phyloP scores from a whole-genome alignment of 2,888 invertebrate genomes.

The Trichopria drosophilae region DNA sequence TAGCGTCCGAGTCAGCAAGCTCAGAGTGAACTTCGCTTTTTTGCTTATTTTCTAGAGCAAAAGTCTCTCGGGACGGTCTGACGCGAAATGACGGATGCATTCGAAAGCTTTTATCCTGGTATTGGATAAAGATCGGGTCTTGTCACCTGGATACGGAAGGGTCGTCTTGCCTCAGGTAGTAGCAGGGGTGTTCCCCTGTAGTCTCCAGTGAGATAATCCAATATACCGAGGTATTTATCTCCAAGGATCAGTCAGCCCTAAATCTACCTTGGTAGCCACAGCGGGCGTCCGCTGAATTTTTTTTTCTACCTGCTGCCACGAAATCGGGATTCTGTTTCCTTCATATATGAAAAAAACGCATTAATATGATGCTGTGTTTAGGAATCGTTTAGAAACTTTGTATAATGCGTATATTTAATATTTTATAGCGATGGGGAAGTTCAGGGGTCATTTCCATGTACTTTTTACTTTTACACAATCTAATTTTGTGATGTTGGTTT shows the following conservation, averaged over 20 bases:
- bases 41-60: too few species aligned
- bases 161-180: too few species aligned
- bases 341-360: constrained; percentile 23
- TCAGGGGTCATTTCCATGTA: too few species aligned
- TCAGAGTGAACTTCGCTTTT: too few species aligned
- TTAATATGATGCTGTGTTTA: too few species aligned
- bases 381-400: too few species aligned
- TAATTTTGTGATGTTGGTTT: too few species aligned
- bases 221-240: constrained; percentile 19
- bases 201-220: constrained; percentile 28
- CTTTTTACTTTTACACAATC: too few species aligned
- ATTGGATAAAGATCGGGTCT: constrained; percentile 37
- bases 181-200: too few species aligned
- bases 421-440: too few species aligned
- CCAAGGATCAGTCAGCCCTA: constrained; percentile 17
- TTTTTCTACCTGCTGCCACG: constrained; percentile 16
- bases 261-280: constrained; percentile 24
- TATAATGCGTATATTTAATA: too few species aligned
- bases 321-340: constrained; percentile 3
- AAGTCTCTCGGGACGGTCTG: neutral
- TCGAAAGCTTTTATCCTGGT: constrained; percentile 23
- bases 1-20: too few species aligned
- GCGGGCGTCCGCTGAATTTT: constrained; percentile 16
- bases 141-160: constrained; percentile 40
- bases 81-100: constrained; percentile 3